A percentile compares a stretch with the other conserved stretches of the same genome.
These are phyloP conservation scores for Tetranychus truncatus DNA, from an alignment of 2,888 invertebrate genomes.

Conservation along the genomic window DNA sequence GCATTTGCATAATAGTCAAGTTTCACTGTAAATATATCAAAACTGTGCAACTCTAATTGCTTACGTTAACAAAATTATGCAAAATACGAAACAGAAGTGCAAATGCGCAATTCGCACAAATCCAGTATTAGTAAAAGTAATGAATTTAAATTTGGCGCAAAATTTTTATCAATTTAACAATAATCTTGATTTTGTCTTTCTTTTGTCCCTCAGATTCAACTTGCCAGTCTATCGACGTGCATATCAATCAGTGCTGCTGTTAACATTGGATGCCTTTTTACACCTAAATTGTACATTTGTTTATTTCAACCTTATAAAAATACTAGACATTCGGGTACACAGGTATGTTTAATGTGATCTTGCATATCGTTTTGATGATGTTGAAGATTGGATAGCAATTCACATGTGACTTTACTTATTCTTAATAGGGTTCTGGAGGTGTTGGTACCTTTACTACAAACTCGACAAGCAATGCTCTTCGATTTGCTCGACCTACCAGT, in stretches of 20 bases:
- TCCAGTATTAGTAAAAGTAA: too few species aligned
- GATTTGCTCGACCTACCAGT: slow-evolving; percentile 16
- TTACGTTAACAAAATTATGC: too few species aligned
- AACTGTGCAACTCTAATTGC: too few species aligned
- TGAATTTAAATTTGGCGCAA: too few species aligned
- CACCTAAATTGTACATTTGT: slow-evolving; percentile 56
- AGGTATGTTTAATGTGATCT: slow-evolving; percentile 32
- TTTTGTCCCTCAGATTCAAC: slow-evolving; percentile 45
- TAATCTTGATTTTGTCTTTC: slow-evolving; percentile 10
- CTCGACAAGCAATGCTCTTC: slow-evolving; percentile 17
- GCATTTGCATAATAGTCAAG: too few species aligned
- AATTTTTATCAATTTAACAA: too few species aligned
- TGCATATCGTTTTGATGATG: too few species aligned
- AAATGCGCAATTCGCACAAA: too few species aligned
- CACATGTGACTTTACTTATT: background rate
- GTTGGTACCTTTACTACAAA: slow-evolving; percentile 12
- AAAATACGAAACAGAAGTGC: too few species aligned
- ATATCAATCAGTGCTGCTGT: slow-evolving; percentile 56
- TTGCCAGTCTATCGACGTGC: slow-evolving; percentile 56
- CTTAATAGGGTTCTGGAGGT: background rate
- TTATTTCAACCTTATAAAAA: slow-evolving; percentile 61
- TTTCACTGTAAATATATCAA: too few species aligned
- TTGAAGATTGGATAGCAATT: too few species aligned
- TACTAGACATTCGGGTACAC: slow-evolving; percentile 41
- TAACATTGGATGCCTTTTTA: slow-evolving; percentile 51